Evolutionary conservation across 2,888 invertebrate genomes (phyloP).

Genomic region (Rhimphoctona megacephalus): DNA sequence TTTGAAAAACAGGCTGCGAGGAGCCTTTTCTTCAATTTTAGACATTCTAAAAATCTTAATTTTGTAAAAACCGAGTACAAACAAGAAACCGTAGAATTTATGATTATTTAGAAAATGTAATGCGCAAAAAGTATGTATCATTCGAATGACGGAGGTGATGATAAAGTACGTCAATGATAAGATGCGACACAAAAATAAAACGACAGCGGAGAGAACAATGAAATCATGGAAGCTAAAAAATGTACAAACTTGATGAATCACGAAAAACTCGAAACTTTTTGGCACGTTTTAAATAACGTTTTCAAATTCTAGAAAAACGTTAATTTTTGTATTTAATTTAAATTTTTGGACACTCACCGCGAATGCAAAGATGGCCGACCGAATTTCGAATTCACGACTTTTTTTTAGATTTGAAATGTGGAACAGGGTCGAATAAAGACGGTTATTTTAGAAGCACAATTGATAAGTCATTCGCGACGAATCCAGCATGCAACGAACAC

Average conservation of each 20-base stretch:
- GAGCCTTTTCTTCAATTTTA: neutral
- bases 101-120: neutral
- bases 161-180: conserved; percentile 8
- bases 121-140: neutral
- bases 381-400: neutral
- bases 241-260: neutral
- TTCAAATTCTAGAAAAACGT: neutral
- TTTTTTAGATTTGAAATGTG: neutral
- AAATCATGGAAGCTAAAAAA: neutral
- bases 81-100: neutral
- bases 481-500: neutral
- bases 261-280: neutral
- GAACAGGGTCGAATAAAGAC: neutral
- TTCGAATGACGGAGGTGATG: neutral
- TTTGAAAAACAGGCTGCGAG: neutral
- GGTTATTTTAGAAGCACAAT: neutral
- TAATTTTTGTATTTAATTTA: neutral
- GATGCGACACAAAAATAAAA: neutral
- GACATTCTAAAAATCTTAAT: neutral
- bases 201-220: conserved; percentile 20
- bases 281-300: neutral
- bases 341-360: neutral
- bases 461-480: neutral
- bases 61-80: neutral
- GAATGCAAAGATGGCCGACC: neutral